Percentiles rank a stretch among this genome's conserved stretches.
Evolutionary conservation across 2,113 vertebrate species (phyloP).

Genomic region (Tor tambroides): DNA sequence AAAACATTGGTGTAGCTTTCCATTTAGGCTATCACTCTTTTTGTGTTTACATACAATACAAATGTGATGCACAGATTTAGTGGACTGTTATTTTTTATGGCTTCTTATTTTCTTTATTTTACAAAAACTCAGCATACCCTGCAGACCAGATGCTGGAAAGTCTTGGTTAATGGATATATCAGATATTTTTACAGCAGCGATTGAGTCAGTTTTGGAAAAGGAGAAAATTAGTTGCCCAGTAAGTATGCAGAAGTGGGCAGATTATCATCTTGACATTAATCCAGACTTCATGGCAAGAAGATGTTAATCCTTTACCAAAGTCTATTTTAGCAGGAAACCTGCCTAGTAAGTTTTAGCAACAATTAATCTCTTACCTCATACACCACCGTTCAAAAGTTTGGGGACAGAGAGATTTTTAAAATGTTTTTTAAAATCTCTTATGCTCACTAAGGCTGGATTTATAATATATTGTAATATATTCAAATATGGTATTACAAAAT

Average conservation of each 20-base stretch:
- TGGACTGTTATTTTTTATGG: neutral
- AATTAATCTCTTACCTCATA: neutral
- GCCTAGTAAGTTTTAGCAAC: neutral
- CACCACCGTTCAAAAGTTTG: neutral
- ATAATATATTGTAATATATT: neutral
- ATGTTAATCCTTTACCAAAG: neutral
- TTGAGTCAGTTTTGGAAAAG: neutral
- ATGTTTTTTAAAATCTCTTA: neutral
- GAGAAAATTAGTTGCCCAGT: neutral
- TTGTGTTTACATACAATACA: slow-evolving; percentile 18
- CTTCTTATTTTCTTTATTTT: neutral
- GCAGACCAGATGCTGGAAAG: neutral
- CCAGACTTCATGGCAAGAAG: neutral
- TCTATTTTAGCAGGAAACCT: neutral
- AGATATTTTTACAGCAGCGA: neutral
- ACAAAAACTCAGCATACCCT: neutral
- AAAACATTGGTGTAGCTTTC: neutral
- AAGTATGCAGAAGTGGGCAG: neutral
- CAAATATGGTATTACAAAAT: too few species aligned
- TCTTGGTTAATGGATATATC: slow-evolving; percentile 3
- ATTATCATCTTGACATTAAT: slow-evolving; percentile 7
- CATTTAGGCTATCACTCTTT: neutral
- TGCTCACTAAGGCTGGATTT: neutral
- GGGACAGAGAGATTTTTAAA: neutral
- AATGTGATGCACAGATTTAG: neutral